These are phyloP conservation scores for Anoplolepis gracilipes DNA, from an alignment of 1,140 invertebrate species.

Conservation along the genomic window DNA sequence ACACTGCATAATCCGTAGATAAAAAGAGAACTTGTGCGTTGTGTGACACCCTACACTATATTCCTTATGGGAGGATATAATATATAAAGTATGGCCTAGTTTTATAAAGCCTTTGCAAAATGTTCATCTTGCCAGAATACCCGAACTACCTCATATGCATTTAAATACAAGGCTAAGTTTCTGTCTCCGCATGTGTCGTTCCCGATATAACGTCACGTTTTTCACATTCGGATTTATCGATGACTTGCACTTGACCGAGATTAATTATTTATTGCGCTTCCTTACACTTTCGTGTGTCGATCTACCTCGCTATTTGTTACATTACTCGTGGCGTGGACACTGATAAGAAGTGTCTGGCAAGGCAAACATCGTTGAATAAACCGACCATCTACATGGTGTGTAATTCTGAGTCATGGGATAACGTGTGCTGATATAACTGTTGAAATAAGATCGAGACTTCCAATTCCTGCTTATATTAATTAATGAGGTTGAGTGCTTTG, in stretches of 20 bases:
- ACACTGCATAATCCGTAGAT: neutral
- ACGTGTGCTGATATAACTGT: neutral
- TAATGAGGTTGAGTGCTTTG: neutral
- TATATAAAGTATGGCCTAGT: constrained; percentile 22
- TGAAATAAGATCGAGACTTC: constrained; percentile 1
- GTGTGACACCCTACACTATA: neutral
- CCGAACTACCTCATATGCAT: neutral
- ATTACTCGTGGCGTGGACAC: neutral
- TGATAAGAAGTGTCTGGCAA: neutral
- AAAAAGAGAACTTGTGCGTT: neutral
- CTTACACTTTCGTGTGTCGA: neutral
- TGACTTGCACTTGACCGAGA: neutral
- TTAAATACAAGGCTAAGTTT: neutral
- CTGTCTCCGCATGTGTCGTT: neutral
- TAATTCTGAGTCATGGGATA: neutral
- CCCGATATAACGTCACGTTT: neutral
- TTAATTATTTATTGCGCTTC: constrained; percentile 23
- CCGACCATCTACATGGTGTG: neutral
- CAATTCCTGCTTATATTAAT: neutral
- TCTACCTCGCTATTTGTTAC: neutral
- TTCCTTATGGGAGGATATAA: neutral
- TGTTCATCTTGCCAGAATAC: neutral
- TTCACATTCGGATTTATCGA: neutral
- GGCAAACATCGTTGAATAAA: neutral
- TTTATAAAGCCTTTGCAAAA: constrained; percentile 28